Conservation (phyloP, 2,113 vertebrate genomes). For the Ranitomeya variabilis region DNA sequence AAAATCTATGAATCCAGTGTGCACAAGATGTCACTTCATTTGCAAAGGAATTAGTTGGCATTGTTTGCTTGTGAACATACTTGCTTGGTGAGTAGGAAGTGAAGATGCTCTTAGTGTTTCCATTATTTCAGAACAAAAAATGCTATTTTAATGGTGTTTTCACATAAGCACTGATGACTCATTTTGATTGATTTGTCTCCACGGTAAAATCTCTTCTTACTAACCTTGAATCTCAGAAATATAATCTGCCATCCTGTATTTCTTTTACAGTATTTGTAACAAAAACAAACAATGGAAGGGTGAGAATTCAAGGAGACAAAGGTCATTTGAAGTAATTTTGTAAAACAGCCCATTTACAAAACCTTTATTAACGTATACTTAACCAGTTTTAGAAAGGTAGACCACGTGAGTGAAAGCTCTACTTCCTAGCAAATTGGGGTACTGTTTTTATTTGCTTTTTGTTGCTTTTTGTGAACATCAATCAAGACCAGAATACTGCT, state of each 20-base stretch:
- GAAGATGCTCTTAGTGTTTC: not conserved
- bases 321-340: slow-evolving; percentile 27
- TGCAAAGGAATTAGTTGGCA: not conserved
- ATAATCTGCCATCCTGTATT: slow-evolving; percentile 25
- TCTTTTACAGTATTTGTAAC: slow-evolving; percentile 20
- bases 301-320: slow-evolving; percentile 13
- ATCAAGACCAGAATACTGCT: not conserved
- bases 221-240: not conserved
- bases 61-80: not conserved
- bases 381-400: not conserved
- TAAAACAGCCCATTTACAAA: slow-evolving; percentile 24
- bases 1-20: slow-evolving; percentile 62
- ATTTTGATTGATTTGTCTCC: slow-evolving; percentile 24
- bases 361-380: slow-evolving; percentile 12
- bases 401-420: not conserved
- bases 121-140: not conserved
- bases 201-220: slow-evolving; percentile 21
- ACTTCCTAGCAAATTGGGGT: not conserved
- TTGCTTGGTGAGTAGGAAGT: not conserved
- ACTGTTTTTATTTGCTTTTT: not conserved
- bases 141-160: not conserved
- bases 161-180: not conserved
- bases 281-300: not conserved
- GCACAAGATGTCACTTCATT: slow-evolving; percentile 47
- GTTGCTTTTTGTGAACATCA: not conserved